Evolutionary conservation across 2,113 vertebrate species (phyloP).

Genomic region (Enhydra lutris): DNA sequence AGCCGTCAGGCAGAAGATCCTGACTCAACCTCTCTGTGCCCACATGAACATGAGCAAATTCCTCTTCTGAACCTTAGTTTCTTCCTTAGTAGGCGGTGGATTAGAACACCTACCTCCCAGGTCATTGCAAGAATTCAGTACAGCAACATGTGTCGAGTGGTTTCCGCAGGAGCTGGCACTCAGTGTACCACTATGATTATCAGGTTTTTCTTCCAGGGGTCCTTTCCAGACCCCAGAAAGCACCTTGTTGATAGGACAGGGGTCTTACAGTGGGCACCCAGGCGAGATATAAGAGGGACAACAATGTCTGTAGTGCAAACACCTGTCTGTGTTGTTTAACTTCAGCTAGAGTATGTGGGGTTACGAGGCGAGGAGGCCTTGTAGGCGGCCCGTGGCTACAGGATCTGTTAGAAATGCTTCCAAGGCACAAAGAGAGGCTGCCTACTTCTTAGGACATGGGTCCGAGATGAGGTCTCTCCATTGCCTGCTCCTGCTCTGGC

Average conservation of each 20-base stretch:
- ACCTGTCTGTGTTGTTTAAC: not conserved
- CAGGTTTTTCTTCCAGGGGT: not conserved
- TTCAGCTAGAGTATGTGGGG: not conserved
- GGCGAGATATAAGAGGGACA: not conserved
- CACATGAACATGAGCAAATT: not conserved
- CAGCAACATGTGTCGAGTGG: not conserved
- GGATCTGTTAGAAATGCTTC: not conserved
- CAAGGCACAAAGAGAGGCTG: not conserved
- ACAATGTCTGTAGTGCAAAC: not conserved
- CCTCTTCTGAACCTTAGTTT: not conserved
- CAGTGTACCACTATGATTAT: not conserved
- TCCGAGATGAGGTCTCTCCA: not conserved
- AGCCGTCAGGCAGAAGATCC: not conserved
- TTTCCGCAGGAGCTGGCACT: not conserved
- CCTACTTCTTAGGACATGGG: not conserved
- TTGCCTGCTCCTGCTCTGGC: fast-evolving
- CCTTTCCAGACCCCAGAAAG: not conserved
- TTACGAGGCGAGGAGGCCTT: not conserved
- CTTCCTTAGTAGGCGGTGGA: not conserved
- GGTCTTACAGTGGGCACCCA: not conserved
- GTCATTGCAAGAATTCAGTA: not conserved
- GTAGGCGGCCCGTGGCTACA: fast-evolving
- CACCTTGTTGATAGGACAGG: not conserved
- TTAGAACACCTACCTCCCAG: not conserved
- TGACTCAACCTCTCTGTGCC: not conserved